Evolutionary conservation across 2,113 vertebrate genomes (phyloP).

Genomic region (zebrafish (Danio rerio)): GRCz12tu NC_133178.1:15910501-15911000

Average conservation of each 20-base stretch:
- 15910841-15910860: slow-evolving; percentile 27
- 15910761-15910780: not conserved
- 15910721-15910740: not conserved
- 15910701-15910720: not conserved
- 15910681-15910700: not conserved
- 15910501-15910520: too few species aligned
- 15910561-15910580: too few species aligned
- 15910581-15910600: too few species aligned
- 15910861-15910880: slow-evolving; percentile 42
- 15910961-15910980: too few species aligned
- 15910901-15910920: not conserved
- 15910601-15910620: too few species aligned
- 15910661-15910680: not conserved
- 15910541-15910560: too few species aligned
- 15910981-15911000: too few species aligned
- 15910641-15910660: too few species aligned
- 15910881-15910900: slow-evolving; percentile 11
- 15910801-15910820: slow-evolving; percentile 22
- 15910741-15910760: not conserved
- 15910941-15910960: too few species aligned
- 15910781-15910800: not conserved
- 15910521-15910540: too few species aligned
- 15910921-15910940: too few species aligned
- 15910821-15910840: slow-evolving; percentile 34
- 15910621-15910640: too few species aligned